Conservation (phyloP, 2,888 invertebrate genomes). For the Parasteatoda lunata region DNA sequence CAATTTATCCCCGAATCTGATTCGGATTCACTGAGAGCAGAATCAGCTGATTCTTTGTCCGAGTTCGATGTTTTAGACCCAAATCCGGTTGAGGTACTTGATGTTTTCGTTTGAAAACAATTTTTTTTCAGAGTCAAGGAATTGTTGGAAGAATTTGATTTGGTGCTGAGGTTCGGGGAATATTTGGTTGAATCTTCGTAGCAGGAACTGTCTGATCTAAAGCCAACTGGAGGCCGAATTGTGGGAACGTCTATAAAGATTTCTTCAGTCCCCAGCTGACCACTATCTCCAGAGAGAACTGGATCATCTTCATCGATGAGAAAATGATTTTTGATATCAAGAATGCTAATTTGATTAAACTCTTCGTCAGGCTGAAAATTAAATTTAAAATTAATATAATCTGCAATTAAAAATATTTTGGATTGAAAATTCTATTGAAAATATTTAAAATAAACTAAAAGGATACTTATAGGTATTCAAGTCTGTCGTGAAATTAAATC, state of each 20-base stretch:
- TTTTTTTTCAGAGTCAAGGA: constrained; percentile 19
- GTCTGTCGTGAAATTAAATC: too few species aligned
- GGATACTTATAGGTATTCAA: too few species aligned
- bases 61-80: constrained; percentile 53
- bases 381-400: too few species aligned
- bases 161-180: constrained; percentile 52
- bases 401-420: neutral
- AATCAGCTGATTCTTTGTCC: constrained; percentile 64
- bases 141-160: constrained; percentile 36
- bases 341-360: constrained; percentile 28
- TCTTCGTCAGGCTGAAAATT: constrained; percentile 45
- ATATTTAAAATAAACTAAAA: too few species aligned
- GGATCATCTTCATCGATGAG: constrained; percentile 60
- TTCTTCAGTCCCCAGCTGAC: constrained; percentile 69
- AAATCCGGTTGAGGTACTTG: constrained; percentile 47
- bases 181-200: constrained; percentile 27
- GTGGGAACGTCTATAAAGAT: constrained; percentile 70
- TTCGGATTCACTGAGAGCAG: constrained; percentile 65
- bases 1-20: constrained; percentile 63
- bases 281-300: constrained; percentile 55
- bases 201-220: constrained; percentile 41
- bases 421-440: neutral
- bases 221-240: constrained; percentile 68
- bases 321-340: constrained; percentile 39
- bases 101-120: constrained; percentile 2